These are phyloP conservation scores for Chymomyza procnemis DNA, from an alignment of 2,888 invertebrate genomes.

Conservation along the genomic window DNA sequence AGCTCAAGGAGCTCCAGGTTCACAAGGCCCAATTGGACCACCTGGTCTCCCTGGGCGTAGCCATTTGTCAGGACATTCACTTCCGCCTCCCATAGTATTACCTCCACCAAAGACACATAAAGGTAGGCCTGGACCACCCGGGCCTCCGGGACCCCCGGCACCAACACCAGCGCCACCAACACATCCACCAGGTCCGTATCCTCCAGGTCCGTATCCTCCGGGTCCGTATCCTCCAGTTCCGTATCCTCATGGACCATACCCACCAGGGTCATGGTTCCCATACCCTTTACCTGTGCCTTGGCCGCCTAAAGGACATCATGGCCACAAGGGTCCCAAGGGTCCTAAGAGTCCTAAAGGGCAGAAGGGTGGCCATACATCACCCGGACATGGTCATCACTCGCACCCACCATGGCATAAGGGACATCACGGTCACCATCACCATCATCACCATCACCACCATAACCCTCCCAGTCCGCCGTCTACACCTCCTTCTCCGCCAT, in stretches of 20 bases:
- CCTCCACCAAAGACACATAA: conserved; percentile 13
- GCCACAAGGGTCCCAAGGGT: not conserved
- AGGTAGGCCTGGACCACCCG: conserved; percentile 28
- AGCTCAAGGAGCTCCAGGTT: conserved; percentile 25
- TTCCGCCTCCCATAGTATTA: conserved; percentile 6
- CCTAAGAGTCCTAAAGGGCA: not conserved
- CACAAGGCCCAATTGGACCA: conserved; percentile 23
- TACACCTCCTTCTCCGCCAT: not conserved
- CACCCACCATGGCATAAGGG: not conserved
- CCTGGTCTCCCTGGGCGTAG: conserved; percentile 27
- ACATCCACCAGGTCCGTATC: not conserved
- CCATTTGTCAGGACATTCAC: conserved; percentile 12
- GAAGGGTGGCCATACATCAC: not conserved
- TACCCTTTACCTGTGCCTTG: conserved; percentile 20
- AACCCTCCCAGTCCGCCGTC: not conserved
- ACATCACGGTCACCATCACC: not conserved
- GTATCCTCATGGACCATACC: conserved; percentile 4
- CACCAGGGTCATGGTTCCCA: conserved; percentile 7
- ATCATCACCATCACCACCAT: conserved; percentile 25
- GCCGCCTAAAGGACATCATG: conserved; percentile 25
- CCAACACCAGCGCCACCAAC: conserved; percentile 20
- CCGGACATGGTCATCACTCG: too few relatives aligned
- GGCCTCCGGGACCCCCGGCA: conserved; percentile 26
- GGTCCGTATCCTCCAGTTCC: not conserved
- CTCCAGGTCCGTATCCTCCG: not conserved